A percentile compares a stretch with the other conserved stretches of the same genome.
Evolutionary conservation across 2,113 vertebrate species (phyloP).

Genomic region (Pleuronectes platessa): DNA sequence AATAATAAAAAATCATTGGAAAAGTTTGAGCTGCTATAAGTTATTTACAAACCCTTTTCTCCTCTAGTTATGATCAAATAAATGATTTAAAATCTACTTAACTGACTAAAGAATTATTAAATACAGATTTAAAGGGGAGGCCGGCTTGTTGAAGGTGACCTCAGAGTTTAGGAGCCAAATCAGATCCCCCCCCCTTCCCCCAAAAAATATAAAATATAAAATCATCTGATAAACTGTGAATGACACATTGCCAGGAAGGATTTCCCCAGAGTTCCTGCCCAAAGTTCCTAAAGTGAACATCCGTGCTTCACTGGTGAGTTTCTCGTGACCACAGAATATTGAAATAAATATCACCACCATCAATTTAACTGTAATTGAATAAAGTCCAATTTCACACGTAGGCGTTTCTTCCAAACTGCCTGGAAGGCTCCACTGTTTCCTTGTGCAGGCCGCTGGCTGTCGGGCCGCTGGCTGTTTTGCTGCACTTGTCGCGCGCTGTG

Average conservation of each 20-base stretch:
- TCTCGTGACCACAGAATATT: background rate
- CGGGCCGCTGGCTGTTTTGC: slow-evolving; percentile 21
- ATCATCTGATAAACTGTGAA: too few species aligned
- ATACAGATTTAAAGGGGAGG: background rate
- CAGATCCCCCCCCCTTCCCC: slow-evolving; percentile 13
- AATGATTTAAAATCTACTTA: too few species aligned
- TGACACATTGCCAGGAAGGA: too few species aligned
- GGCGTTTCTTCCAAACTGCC: slow-evolving; percentile 80
- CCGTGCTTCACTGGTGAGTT: background rate
- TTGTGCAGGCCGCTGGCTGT: slow-evolving; percentile 61
- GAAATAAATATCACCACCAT: background rate
- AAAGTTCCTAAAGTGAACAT: too few species aligned
- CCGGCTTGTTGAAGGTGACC: slow-evolving; percentile 53
- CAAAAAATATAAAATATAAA: too few species aligned
- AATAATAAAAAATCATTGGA: too few species aligned
- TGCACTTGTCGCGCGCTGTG: slow-evolving; percentile 80
- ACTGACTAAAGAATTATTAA: background rate
- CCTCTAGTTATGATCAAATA: too few species aligned
- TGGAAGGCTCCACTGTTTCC: slow-evolving; percentile 45
- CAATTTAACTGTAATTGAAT: background rate
- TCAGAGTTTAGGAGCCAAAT: slow-evolving; percentile 59
- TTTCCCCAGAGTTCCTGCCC: too few species aligned
- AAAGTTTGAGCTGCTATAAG: too few species aligned
- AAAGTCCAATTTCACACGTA: slow-evolving; percentile 74
- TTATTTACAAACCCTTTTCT: too few species aligned